Evolutionary conservation across 1,140 invertebrate species (phyloP).

Genomic region (Lasioglossum baleicum): DNA sequence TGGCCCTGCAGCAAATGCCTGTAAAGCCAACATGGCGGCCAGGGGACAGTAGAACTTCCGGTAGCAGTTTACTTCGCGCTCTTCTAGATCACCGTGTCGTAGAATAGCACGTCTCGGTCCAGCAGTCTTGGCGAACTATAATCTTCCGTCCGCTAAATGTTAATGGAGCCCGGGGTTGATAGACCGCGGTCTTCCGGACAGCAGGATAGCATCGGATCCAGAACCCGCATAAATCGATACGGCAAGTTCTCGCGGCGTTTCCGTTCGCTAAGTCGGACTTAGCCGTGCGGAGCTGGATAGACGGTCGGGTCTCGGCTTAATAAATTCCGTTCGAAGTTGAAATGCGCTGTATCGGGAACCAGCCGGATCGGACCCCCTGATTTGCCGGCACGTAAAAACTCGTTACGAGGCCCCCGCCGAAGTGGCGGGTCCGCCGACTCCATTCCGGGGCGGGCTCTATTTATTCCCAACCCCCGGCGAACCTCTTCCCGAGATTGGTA

Average conservation of each 20-base stretch:
- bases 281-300: neutral
- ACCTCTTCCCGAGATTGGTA: constrained; percentile 56
- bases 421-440: neutral
- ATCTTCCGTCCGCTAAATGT: neutral
- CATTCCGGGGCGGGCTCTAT: constrained; percentile 10
- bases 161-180: neutral
- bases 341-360: neutral
- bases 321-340: constrained; percentile 5
- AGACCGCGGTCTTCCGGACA: neutral
- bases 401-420: neutral
- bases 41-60: too few species aligned
- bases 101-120: neutral
- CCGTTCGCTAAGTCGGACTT: constrained; percentile 5
- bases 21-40: too few species aligned
- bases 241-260: neutral
- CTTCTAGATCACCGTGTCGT: neutral
- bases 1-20: too few species aligned
- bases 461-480: constrained; percentile 29
- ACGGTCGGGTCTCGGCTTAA: neutral
- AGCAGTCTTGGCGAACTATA: neutral
- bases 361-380: neutral
- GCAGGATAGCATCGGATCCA: neutral
- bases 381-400: constrained; percentile 12
- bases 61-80: neutral
- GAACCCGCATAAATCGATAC: neutral